Evolutionary conservation across 2,113 vertebrate genomes (phyloP).

Genomic region (Dipodomys spectabilis): DNA sequence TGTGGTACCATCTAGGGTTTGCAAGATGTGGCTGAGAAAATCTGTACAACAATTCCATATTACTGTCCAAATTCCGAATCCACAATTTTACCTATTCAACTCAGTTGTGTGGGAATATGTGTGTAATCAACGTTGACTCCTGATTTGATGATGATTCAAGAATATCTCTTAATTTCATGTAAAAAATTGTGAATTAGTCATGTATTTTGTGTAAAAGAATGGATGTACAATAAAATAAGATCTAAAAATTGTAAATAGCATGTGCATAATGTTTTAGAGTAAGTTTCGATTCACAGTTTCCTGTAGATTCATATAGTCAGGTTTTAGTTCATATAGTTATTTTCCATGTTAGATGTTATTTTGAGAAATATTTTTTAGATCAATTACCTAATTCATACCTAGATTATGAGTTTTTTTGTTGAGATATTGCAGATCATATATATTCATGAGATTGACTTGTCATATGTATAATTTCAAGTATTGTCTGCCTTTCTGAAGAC

Average conservation of each 20-base stretch:
- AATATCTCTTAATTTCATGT: neutral
- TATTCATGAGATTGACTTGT: neutral
- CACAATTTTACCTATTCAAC: neutral
- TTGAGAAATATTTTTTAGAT: neutral
- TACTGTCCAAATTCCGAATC: neutral
- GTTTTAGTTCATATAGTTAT: neutral
- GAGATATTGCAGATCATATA: neutral
- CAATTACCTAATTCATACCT: neutral
- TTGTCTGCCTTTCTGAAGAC: neutral
- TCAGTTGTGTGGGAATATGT: neutral
- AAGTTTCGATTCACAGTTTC: neutral
- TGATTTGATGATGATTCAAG: neutral
- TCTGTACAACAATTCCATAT: neutral
- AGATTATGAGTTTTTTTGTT: neutral
- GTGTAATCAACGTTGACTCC: neutral
- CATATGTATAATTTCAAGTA: neutral
- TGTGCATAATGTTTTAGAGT: slow-evolving; percentile 31
- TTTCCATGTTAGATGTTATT: neutral
- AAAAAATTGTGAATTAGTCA: neutral
- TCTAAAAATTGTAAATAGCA: neutral
- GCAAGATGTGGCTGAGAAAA: neutral
- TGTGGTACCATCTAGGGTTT: neutral
- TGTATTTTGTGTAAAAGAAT: neutral
- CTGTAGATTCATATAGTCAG: neutral
- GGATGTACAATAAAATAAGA: neutral